These are phyloP conservation scores for Lasaia peninsularis DNA, from an alignment of 1,140 invertebrate species.

Conservation along the genomic window DNA sequence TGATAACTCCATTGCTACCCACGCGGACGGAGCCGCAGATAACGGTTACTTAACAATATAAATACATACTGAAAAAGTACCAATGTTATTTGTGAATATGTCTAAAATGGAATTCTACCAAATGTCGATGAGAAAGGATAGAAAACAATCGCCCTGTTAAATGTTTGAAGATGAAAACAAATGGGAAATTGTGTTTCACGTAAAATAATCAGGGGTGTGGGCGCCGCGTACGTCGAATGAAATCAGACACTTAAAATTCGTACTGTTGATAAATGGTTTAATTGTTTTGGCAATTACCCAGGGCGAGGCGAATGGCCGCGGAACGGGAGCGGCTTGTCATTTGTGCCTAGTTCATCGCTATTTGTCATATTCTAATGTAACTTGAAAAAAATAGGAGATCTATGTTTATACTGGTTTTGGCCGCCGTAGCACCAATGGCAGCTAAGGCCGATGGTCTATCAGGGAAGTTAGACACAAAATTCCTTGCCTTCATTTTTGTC, in stretches of 20 bases:
- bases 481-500: no score
- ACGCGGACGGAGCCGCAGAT: no score
- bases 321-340: conserved; percentile 23
- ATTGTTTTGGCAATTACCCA: conserved; percentile 68
- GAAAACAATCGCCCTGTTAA: neutral
- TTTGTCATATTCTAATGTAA: conserved; percentile 22
- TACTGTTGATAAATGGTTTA: conserved; percentile 68
- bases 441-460: no score
- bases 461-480: no score
- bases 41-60: no score
- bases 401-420: no score
- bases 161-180: conserved; percentile 41
- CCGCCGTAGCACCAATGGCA: neutral
- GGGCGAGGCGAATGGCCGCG: conserved; percentile 19
- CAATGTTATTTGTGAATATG: no score
- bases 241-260: conserved; percentile 67
- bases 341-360: conserved; percentile 15
- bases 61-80: no score
- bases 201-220: conserved; percentile 45
- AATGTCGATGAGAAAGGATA: neutral
- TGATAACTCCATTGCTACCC: no score
- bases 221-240: conserved; percentile 39
- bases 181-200: conserved; percentile 33
- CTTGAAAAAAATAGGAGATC: neutral
- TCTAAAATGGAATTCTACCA: no score